Evolutionary conservation across 2,113 vertebrate genomes (phyloP).

Genomic region (Anarhynchus alexandrinus): DNA sequence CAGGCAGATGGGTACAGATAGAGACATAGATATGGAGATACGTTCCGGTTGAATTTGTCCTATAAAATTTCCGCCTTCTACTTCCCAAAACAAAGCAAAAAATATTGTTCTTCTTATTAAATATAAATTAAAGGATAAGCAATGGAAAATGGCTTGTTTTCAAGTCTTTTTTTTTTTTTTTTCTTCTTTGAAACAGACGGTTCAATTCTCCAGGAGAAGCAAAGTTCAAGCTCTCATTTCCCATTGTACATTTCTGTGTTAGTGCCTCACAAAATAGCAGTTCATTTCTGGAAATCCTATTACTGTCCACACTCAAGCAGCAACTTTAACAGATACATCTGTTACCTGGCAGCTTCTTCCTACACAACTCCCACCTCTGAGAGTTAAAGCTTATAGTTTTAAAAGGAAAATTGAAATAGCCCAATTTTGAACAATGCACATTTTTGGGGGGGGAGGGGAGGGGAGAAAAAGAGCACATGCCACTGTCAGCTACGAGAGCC

Average conservation of each 20-base stretch:
- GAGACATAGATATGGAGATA: not conserved
- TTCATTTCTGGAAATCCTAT: conserved; percentile 71
- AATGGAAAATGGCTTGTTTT: conserved; percentile 52
- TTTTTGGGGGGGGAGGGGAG: not conserved
- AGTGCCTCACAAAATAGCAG: conserved; percentile 65
- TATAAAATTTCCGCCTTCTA: not conserved
- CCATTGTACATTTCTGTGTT: conserved; percentile 56
- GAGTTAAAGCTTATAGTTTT: conserved; percentile 56
- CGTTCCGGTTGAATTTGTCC: not conserved
- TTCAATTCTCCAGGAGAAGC: conserved; percentile 43
- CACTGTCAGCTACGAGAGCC: not conserved
- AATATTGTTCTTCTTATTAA: not conserved
- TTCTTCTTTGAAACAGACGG: not conserved
- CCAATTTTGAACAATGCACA: conserved; percentile 36
- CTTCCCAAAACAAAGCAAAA: conserved; percentile 22
- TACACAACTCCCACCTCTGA: conserved; percentile 46
- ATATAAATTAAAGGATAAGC: conserved; percentile 38
- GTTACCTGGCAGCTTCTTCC: conserved; percentile 58
- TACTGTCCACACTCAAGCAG: conserved; percentile 67
- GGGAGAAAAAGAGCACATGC: not conserved
- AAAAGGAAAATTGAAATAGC: conserved; percentile 65
- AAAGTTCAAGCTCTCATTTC: conserved; percentile 69
- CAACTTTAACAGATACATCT: conserved; percentile 57
- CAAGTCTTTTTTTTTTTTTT: not conserved
- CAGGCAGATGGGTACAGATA: not conserved